Conservation (phyloP, 1,140 invertebrate genomes). For the Cydia amplana region DNA sequence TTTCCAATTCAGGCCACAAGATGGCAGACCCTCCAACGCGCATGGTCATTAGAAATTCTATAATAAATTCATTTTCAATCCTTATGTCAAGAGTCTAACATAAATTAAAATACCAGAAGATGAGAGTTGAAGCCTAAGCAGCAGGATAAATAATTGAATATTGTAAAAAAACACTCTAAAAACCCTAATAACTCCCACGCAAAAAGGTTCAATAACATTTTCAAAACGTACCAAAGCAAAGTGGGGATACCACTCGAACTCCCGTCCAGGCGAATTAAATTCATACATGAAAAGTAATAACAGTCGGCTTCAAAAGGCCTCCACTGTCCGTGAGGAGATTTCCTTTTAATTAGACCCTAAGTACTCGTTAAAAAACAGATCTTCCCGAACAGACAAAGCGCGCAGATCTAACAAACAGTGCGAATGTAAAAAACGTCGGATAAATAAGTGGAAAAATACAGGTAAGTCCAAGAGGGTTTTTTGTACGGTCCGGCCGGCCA, state of each 20-base stretch:
- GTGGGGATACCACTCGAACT: conserved; percentile 64
- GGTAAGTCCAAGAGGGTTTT: conserved; percentile 77
- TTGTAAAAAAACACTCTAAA: background rate
- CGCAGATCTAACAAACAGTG: conserved; percentile 70
- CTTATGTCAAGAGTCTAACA: background rate
- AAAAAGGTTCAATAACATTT: conserved; percentile 50
- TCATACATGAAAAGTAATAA: conserved; percentile 76
- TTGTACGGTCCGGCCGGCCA: conserved; percentile 76
- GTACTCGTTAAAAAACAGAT: conserved; percentile 79
- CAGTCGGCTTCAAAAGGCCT: conserved; percentile 76
- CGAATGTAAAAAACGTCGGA: conserved; percentile 75
- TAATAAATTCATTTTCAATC: too few relatives aligned
- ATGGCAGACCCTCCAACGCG: too few relatives aligned
- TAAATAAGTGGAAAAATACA: conserved; percentile 80
- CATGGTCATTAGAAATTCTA: too few relatives aligned
- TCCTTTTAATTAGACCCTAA: conserved; percentile 80
- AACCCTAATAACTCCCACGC: conserved; percentile 34
- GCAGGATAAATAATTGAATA: conserved; percentile 3
- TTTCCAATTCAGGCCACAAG: too few relatives aligned
- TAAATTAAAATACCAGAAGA: background rate
- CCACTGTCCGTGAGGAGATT: conserved; percentile 74
- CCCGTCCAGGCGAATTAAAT: conserved; percentile 76
- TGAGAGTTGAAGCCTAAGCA: conserved; percentile 7
- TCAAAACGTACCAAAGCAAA: conserved; percentile 55
- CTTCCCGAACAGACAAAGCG: conserved; percentile 76